Percentiles rank a stretch among this genome's conserved stretches.
Evolutionary conservation across 2,113 vertebrate species (phyloP).

Genomic region (Paratilapia polleni): DNA sequence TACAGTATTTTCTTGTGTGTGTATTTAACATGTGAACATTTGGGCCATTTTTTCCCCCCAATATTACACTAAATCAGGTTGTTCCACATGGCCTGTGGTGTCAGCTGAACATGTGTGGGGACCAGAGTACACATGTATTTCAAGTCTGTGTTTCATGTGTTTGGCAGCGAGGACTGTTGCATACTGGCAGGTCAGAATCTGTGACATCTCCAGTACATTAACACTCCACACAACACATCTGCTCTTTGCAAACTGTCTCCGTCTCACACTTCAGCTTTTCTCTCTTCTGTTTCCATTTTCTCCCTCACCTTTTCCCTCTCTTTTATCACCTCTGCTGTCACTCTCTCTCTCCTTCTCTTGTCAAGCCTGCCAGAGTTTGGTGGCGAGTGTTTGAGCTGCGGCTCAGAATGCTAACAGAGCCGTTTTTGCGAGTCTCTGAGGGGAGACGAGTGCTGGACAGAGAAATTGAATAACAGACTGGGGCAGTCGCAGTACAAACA

Average conservation of each 20-base stretch:
- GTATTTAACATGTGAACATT: neutral
- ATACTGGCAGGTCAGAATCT: constrained; percentile 33
- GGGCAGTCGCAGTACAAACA: constrained; percentile 31
- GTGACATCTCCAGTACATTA: constrained; percentile 58
- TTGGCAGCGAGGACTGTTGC: neutral
- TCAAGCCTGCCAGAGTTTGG: constrained; percentile 32
- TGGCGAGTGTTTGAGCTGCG: neutral
- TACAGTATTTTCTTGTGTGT: neutral
- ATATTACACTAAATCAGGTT: neutral
- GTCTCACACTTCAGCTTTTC: constrained; percentile 27
- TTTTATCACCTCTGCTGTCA: constrained; percentile 7
- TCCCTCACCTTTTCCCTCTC: neutral
- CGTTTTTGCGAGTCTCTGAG: constrained; percentile 8
- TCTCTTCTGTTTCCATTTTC: constrained; percentile 24
- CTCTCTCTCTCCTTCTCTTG: neutral
- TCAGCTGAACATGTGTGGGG: neutral
- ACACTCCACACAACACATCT: constrained; percentile 44
- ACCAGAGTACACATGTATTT: constrained; percentile 1
- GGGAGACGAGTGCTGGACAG: constrained; percentile 11
- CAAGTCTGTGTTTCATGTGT: constrained; percentile 25
- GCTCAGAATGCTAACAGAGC: constrained; percentile 43
- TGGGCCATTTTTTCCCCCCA: neutral
- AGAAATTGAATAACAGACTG: constrained; percentile 32
- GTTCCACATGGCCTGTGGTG: neutral
- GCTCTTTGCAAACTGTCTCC: constrained; percentile 30